These are phyloP conservation scores for Pangasius larnaudii DNA, from an alignment of 2,797 vertebrate species.

Conservation along the genomic window DNA sequence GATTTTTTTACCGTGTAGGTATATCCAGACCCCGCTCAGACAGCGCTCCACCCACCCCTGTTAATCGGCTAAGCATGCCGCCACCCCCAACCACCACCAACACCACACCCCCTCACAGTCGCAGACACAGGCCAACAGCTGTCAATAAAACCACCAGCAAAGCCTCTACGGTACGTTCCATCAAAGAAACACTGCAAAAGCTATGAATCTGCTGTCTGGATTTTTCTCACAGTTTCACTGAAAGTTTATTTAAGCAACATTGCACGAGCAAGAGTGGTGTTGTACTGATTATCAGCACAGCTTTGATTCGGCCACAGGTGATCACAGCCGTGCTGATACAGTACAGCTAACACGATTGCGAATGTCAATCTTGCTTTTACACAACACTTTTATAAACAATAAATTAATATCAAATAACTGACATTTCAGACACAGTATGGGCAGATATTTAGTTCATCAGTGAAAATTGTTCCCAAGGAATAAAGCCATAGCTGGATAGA, in stretches of 20 bases:
- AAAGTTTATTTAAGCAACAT: not conserved
- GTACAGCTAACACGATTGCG: too few species aligned
- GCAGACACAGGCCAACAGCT: constrained; percentile 83
- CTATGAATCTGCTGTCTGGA: not conserved
- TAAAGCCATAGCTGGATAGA: too few species aligned
- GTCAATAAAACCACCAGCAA: constrained; percentile 86
- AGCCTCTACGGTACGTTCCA: constrained; percentile 79
- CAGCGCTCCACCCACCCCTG: constrained; percentile 88
- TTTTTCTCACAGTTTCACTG: not conserved
- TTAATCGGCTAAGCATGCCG: constrained; percentile 85
- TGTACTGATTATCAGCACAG: not conserved
- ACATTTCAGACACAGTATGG: not conserved
- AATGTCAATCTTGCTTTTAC: not conserved
- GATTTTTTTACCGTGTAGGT: constrained; percentile 69
- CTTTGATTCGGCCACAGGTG: not conserved
- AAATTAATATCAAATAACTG: not conserved
- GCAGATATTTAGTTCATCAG: not conserved
- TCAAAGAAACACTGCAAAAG: not conserved
- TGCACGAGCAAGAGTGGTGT: not conserved
- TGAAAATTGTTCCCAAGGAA: not conserved
- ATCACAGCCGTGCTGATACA: not conserved
- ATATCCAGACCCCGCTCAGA: constrained; percentile 90
- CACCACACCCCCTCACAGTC: constrained; percentile 87
- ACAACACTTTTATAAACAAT: not conserved
- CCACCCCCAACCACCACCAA: constrained; percentile 72